Evolutionary conservation across 2,888 invertebrate genomes (phyloP), one percentile per base, ranked within the genome.

Genomic region (Orthosia gothica): DNA sequence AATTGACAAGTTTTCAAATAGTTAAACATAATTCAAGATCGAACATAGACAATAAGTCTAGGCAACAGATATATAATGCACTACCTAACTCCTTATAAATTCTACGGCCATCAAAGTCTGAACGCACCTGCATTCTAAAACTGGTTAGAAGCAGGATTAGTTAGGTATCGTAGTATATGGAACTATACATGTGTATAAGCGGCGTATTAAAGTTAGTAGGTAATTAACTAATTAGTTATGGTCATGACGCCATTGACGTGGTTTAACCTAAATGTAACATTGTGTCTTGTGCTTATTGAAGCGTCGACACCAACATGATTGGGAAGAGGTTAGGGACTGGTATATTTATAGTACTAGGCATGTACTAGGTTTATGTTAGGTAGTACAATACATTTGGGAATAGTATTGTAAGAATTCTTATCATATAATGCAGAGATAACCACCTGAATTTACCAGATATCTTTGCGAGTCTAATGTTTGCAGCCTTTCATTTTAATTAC

Each of bases 111-210:
- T 66, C 62, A 54, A 57, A 18, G n/a, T 20, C 52, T 65, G 40
- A 62, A 54, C 54, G 62, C 76, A 81, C 78, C 81, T 76, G 69
- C 81, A 62, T 15, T 15, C 54, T 55, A 26, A 54, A 81, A 79
- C 81, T 79, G 70, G 79, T 79, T 79, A 26, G 40, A 9, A 63
- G 50, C 69, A 59, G 26, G 45, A 66, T 65, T 70, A 13, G n/a
- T 62, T 69, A 55, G 15, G 52, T 32, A 23, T 12, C 18, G 3
- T 49, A 23, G 18, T 62, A 16, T 62, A 47, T 50, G 55, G 20
- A 58, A 49, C n/a, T 76, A 54, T 12, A 2, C n/a, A 23, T 16
- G 15, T 26, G n/a, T 61, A 15, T n/a, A 23, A 26, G 57, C 50
- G 55, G 20, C n/a, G 15, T 63, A n/a, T 52, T 66, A n/a, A 47